Conservation (phyloP, 2,888 invertebrate genomes). For the Portevinia maculata region DNA sequence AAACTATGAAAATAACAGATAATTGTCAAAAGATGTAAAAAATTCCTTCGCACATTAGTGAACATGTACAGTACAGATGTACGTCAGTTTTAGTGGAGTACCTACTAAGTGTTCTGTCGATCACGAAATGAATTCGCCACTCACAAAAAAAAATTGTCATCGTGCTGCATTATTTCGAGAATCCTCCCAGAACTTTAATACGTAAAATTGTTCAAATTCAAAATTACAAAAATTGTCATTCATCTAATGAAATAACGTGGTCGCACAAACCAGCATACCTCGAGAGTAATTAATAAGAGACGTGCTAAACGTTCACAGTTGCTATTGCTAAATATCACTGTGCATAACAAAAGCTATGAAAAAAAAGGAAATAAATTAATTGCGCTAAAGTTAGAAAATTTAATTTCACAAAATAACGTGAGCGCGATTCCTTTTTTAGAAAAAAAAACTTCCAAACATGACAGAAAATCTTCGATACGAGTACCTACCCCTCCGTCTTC, state of each 20-base stretch:
- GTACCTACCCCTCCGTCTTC: background rate
- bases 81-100: background rate
- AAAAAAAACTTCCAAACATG: conserved; percentile 47
- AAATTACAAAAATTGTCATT: conserved; percentile 38
- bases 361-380: conserved; percentile 57
- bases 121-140: conserved; percentile 12
- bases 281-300: conserved; percentile 57
- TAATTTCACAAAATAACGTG: conserved; percentile 72
- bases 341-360: background rate
- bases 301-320: conserved; percentile 60
- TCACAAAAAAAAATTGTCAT: background rate
- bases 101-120: conserved; percentile 44
- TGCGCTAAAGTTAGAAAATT: conserved; percentile 46
- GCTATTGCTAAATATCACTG: conserved; percentile 58
- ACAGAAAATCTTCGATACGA: conserved; percentile 11
- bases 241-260: conserved; percentile 27
- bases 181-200: conserved; percentile 25
- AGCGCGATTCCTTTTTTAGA: conserved; percentile 60
- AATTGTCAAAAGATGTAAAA: conserved; percentile 57
- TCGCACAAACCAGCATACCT: conserved; percentile 19
- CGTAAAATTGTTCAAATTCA: conserved; percentile 3
- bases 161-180: conserved; percentile 1
- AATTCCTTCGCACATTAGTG: conserved; percentile 40
- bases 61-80: background rate
- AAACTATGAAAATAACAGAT: conserved; percentile 40